These are phyloP conservation scores for Drosophila infuscata DNA, from an alignment of 2,888 invertebrate genomes.

Conservation along the genomic window DNA sequence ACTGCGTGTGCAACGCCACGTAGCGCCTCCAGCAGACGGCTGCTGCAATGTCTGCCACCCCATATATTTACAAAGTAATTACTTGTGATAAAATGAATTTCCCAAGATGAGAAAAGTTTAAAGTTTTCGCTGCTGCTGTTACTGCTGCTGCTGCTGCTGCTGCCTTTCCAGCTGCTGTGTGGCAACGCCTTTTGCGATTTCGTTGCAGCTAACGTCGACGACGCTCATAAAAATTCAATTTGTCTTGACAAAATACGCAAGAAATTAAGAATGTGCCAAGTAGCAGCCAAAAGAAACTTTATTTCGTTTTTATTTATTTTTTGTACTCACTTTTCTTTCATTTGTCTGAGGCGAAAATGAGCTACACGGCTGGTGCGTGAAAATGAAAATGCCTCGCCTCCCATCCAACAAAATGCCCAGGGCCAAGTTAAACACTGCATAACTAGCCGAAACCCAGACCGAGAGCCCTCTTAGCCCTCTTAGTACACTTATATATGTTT, in stretches of 20 bases:
- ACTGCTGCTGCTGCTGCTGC: constrained; percentile 26
- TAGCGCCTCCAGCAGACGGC: constrained; percentile 42
- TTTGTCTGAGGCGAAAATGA: constrained; percentile 72
- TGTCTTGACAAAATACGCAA: constrained; percentile 81
- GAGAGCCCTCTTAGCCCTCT: constrained; percentile 31
- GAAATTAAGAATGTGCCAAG: constrained; percentile 82
- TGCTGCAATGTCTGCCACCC: constrained; percentile 67
- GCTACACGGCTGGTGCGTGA: constrained; percentile 75
- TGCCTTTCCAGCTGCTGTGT: constrained; percentile 14
- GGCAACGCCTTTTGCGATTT: constrained; percentile 66
- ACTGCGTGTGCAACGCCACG: constrained; percentile 59
- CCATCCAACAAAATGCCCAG: constrained; percentile 41
- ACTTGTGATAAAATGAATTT: constrained; percentile 83
- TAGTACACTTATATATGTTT: constrained; percentile 26
- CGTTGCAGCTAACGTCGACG: constrained; percentile 53
- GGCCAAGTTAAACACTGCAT: constrained; percentile 79
- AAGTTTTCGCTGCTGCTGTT: constrained; percentile 64
- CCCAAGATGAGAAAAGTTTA: constrained; percentile 82
- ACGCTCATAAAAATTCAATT: constrained; percentile 79
- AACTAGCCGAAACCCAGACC: constrained; percentile 64
- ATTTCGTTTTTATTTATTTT: constrained; percentile 68
- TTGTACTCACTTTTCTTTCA: constrained; percentile 41
- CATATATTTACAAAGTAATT: constrained; percentile 82
- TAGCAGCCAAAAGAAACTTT: constrained; percentile 78
- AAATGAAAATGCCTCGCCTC: constrained; percentile 69